Conservation (phyloP, 2,888 invertebrate species). For the Melipona beecheii region DNA sequence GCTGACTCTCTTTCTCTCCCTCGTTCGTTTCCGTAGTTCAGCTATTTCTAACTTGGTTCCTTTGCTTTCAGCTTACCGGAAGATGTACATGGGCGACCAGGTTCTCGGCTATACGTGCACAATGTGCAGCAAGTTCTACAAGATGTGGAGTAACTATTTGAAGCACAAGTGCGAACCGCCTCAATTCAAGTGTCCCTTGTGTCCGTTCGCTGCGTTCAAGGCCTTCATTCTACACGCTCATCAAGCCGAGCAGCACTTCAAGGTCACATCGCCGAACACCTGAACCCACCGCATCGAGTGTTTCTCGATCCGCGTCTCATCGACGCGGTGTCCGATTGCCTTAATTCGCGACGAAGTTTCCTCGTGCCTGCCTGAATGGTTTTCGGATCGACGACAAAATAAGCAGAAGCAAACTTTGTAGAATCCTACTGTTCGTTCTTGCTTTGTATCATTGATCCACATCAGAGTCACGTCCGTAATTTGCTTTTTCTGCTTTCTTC, state of each 20-base stretch:
- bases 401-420: not conserved
- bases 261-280: conserved; percentile 80
- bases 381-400: not conserved
- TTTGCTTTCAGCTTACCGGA: conserved; percentile 83
- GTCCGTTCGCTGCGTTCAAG: conserved; percentile 83
- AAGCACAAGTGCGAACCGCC: conserved; percentile 84
- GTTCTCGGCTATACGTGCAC: conserved; percentile 83
- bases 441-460: not conserved
- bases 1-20: conserved; percentile 1
- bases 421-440: not conserved
- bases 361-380: conserved; percentile 50
- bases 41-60: conserved; percentile 60
- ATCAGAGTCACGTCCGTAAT: not conserved
- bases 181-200: conserved; percentile 82
- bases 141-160: conserved; percentile 84
- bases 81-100: conserved; percentile 83
- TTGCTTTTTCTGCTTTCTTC: not conserved
- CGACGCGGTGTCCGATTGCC: conserved; percentile 58
- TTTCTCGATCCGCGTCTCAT: conserved; percentile 12
- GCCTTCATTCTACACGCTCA: conserved; percentile 84
- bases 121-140: conserved; percentile 84
- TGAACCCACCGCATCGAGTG: conserved; percentile 57
- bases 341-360: conserved; percentile 56
- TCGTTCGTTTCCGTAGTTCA: not conserved
- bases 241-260: conserved; percentile 83